Evolutionary conservation across 2,888 invertebrate species (phyloP), one percentile per base, ranked within the genome.

Genomic region (Tenthredo notha): DNA sequence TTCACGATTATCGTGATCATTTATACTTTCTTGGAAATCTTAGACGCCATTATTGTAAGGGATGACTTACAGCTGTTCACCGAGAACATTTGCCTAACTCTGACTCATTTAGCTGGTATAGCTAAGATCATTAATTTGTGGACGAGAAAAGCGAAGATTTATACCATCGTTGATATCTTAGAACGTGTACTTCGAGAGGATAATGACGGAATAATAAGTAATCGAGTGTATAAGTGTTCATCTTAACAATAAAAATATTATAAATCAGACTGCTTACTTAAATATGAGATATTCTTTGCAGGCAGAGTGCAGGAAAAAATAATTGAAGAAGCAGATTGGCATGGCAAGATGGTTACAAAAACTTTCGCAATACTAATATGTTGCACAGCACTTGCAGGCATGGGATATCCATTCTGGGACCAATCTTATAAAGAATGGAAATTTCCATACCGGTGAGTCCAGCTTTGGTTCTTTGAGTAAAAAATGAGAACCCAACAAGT

Each of bases 221-320:
- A 77, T 29, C 25, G 50, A 25, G 9, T 50, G 15, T 72, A 50
- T n/a, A 33, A 54, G 43, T n/a, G 70, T 77, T 10, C 21, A 58
- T n/a, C 58, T 21, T 18, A 58, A 58, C n/a, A 58, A 58, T 6
- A 58, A 21, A 21, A 21, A 58, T 6, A 58, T 9, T n/a, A 58
- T 2, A 58, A n/a, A 54, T 54, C 9, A 4, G 7, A 12, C 43
- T 25, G 21, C 12, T 37, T 12, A 25, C 21, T n/a, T 72, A 65
- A 37, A 43, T 86, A 86, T 65, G 85, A 86, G 75, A 85, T 86
- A 75, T 84, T 84, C 47, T 86, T 86, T 77, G 37, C 86, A 18
- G 85, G 86, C 84, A 86, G 37, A 43, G 84, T n/a, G 37, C 65
- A 85, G 10, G 47, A 74, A 43, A 84, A 86, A 43, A 43, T 85